phyloP scores from a whole-genome alignment of 2,888 invertebrate genomes.

The Odontocerum albicorne region DNA sequence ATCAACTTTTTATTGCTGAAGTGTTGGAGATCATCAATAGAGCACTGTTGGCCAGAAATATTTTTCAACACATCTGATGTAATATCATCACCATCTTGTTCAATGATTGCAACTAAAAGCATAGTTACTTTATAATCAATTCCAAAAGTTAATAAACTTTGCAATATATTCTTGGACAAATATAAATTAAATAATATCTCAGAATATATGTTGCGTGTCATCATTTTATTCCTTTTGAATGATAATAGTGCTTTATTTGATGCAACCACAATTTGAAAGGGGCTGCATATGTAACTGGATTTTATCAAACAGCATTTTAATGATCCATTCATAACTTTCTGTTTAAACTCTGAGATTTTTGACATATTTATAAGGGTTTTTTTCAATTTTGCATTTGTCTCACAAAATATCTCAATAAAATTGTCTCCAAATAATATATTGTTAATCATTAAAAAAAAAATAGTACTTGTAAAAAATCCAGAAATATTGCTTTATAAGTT shows the following conservation, averaged over 20 bases:
- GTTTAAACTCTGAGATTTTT: constrained; percentile 58
- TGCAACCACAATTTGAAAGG: constrained; percentile 64
- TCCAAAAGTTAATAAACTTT: constrained; percentile 68
- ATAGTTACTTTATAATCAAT: constrained; percentile 52
- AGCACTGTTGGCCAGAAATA: constrained; percentile 58
- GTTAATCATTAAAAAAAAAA: constrained; percentile 4
- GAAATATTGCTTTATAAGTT: too few relatives aligned
- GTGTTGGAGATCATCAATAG: constrained; percentile 51
- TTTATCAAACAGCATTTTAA: constrained; percentile 66
- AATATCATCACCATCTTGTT: constrained; percentile 40
- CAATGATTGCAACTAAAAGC: constrained; percentile 51
- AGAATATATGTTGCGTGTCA: constrained; percentile 63
- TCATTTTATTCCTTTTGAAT: constrained; percentile 51
- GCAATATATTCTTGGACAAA: constrained; percentile 67
- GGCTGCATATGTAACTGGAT: constrained; percentile 60
- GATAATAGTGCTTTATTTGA: constrained; percentile 66
- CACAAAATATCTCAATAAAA: constrained; percentile 49
- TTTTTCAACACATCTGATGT: constrained; percentile 46
- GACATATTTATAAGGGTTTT: constrained; percentile 59
- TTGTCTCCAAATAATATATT: constrained; percentile 38
- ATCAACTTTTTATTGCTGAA: constrained; percentile 55
- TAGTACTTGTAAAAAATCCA: too few relatives aligned
- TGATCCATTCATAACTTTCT: constrained; percentile 57
- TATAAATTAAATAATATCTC: constrained; percentile 72
- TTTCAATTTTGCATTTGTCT: constrained; percentile 48